These are phyloP conservation scores for Harpalus rufipes DNA, from an alignment of 2,888 invertebrate species.

Conservation along the genomic window DNA sequence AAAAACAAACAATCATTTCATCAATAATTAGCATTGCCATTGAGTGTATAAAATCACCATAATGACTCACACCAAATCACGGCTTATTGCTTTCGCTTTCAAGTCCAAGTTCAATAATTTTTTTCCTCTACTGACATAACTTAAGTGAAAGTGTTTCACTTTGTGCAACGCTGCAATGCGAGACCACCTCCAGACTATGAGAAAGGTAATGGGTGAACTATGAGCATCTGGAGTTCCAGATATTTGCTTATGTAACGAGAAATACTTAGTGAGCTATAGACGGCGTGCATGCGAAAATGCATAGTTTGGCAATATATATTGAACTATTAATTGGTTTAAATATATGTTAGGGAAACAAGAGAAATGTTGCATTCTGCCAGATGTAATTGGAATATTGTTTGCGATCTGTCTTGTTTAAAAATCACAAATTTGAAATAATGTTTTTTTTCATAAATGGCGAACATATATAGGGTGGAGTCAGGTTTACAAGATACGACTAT, in stretches of 20 bases:
- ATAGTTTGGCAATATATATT: conserved; percentile 20
- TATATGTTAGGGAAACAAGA: neutral
- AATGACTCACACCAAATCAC: conserved; percentile 11
- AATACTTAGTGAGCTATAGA: neutral
- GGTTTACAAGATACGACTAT: too few relatives aligned
- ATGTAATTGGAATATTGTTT: neutral
- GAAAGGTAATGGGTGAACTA: conserved; percentile 53
- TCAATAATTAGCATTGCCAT: conserved; percentile 23
- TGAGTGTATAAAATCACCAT: neutral
- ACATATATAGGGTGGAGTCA: too few relatives aligned
- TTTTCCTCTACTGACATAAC: conserved; percentile 52
- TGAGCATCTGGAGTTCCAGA: conserved; percentile 55
- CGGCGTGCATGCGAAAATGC: too few relatives aligned
- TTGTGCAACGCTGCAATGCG: neutral
- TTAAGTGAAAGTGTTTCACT: conserved; percentile 57
- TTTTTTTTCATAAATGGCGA: too few relatives aligned
- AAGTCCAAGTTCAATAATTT: conserved; percentile 52
- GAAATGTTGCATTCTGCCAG: conserved; percentile 12
- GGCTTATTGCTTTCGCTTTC: conserved; percentile 39
- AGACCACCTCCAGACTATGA: neutral
- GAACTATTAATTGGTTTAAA: conserved; percentile 17
- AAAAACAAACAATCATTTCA: conserved; percentile 28
- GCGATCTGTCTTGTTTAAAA: too few relatives aligned
- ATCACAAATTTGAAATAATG: too few relatives aligned
- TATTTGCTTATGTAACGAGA: conserved; percentile 46